Evolutionary conservation across 2,888 invertebrate genomes (phyloP).

Genomic region (Thera obeliscata): DNA sequence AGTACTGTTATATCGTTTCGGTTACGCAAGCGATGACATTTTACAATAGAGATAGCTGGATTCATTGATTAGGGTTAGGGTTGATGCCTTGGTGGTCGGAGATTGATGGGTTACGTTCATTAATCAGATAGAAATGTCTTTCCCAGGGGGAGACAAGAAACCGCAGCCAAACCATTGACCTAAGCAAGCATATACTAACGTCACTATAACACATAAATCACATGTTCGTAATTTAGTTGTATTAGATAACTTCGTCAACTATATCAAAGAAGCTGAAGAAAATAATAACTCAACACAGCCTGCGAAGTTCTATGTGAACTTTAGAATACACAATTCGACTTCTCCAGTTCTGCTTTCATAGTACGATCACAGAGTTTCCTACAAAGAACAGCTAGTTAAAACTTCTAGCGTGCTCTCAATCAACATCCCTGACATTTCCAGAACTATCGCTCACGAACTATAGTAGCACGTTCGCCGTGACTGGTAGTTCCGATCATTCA

Average conservation of each 20-base stretch:
- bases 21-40: constrained; percentile 29
- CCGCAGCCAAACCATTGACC: background rate
- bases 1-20: constrained; percentile 19
- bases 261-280: no score
- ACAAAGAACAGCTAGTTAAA: constrained; percentile 12
- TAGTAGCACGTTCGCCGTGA: constrained; percentile 19
- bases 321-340: background rate
- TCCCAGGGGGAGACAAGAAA: background rate
- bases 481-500: constrained; percentile 33
- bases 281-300: no score
- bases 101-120: constrained; percentile 2
- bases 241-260: no score
- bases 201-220: no score
- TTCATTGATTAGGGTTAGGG: constrained; percentile 20
- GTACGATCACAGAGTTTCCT: background rate
- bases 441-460: constrained; percentile 26
- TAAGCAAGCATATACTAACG: no score
- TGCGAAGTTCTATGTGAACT: background rate
- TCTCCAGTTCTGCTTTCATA: background rate
- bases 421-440: constrained; percentile 15
- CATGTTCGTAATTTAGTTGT: no score
- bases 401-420: constrained; percentile 2
- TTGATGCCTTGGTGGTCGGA: background rate
- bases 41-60: constrained; percentile 21
- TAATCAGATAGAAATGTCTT: constrained; percentile 7